These are phyloP conservation scores for Takifugu flavidus DNA, from an alignment of 2,113 vertebrate species.

Conservation along the genomic window DNA sequence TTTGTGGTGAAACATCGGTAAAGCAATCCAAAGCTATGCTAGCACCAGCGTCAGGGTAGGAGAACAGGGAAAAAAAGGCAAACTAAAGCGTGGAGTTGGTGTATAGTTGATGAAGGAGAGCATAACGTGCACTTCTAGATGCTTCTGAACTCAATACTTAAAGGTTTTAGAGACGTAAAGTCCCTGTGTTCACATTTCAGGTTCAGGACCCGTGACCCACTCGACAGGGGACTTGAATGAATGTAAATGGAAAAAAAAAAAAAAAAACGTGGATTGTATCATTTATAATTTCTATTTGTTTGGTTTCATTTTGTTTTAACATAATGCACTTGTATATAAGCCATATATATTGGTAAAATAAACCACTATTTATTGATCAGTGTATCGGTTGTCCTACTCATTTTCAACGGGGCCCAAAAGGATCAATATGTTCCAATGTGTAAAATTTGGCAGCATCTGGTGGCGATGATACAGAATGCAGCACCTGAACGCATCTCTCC, in stretches of 20 bases:
- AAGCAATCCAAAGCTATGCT: constrained; percentile 40
- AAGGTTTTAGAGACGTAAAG: constrained; percentile 19
- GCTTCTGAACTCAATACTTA: constrained; percentile 24
- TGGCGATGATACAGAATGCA: too few species aligned
- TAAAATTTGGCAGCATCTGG: too few species aligned
- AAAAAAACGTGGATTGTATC: constrained; percentile 55
- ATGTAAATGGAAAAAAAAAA: constrained; percentile 51
- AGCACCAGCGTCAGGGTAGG: constrained; percentile 36
- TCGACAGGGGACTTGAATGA: constrained; percentile 60
- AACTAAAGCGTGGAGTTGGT: background rate
- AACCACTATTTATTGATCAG: constrained; percentile 79
- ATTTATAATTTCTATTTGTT: constrained; percentile 59
- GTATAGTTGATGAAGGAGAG: constrained; percentile 30
- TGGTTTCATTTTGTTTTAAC: constrained; percentile 67
- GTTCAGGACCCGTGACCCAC: constrained; percentile 57
- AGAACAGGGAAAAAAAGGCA: constrained; percentile 21
- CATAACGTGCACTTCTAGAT: constrained; percentile 10
- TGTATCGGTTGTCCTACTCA: too few species aligned
- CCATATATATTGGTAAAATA: constrained; percentile 77
- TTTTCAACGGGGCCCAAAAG: too few species aligned
- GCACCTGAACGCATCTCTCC: too few species aligned
- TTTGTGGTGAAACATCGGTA: constrained; percentile 8
- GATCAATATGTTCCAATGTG: too few species aligned
- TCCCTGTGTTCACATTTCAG: constrained; percentile 53
- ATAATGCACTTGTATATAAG: constrained; percentile 77